Base-by-base conservation (phyloP, 2,888 invertebrate species). In the Scaptomyza flava region DNA sequence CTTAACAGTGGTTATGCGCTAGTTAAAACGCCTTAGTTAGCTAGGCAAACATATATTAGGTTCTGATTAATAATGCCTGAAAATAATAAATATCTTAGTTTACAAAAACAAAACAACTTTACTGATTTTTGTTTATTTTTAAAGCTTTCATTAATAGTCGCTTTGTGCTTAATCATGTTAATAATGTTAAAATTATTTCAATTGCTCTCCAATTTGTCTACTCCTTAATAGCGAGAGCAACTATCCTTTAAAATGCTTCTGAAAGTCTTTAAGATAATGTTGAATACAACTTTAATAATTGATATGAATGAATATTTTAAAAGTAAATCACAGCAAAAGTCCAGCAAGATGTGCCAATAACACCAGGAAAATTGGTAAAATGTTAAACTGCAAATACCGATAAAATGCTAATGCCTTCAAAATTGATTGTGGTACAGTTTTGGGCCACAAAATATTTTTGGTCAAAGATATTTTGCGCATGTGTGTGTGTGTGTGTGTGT, bases 361-460 rank as follows among this genome's bases (percentile, higher is more conserved):
- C 1, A 17, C 11, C 6, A 38, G 36, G 14, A 8, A 30, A 23
- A 41, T 12, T n/a, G 20, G 46, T n/a, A 33, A 9, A n/a, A 46
- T 17, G 14, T 3, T 5, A 30, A 43, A 33, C 42, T 23, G 42
- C 17, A 14, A 9, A 17, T 9, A 17, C 41, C 41, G 3, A 41
- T 36, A 48, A 42, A 43, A 48, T 50, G 41, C 34, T 48, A 68
- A 70, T 50, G 41, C 45, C 31, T 31, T 33, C 36, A 23, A 46
- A 54, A 34, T 43, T 46, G 38, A 17, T 47, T 51, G 53, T 11
- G 41, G 43, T 42, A 48, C 20, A 71, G 41, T 23, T 36, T 36
- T 30, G 47, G 33, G 31, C 38, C 45, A 46, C 20, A 60, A 71
- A 57, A 53, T 48, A 60, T 57, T 48, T 66, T 71, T 61, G 45